Evolutionary conservation across 2,797 vertebrate species (phyloP).

Genomic region (Parotocinclus haroldoi): DNA sequence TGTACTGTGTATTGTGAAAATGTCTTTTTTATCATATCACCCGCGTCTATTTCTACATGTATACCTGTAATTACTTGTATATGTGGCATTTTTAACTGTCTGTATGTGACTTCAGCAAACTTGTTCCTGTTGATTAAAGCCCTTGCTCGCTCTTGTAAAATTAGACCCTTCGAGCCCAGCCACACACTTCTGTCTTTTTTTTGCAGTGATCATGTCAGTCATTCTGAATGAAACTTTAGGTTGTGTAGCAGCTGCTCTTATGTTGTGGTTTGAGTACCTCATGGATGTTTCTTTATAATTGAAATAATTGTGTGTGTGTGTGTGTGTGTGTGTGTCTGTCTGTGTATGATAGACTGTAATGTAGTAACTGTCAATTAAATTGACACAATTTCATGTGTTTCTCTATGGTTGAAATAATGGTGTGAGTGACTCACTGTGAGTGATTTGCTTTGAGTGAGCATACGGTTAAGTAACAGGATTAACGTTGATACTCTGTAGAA

Average conservation of each 20-base stretch:
- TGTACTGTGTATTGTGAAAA: too few species aligned
- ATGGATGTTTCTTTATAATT: too few species aligned
- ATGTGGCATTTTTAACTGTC: conserved; percentile 4
- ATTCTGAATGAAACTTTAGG: too few species aligned
- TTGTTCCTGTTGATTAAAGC: conserved; percentile 11
- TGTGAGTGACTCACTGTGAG: too few species aligned
- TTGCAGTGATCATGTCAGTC: neutral
- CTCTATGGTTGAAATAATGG: conserved; percentile 19
- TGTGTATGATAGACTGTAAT: neutral
- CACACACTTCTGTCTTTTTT: neutral
- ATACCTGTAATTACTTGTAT: too few species aligned
- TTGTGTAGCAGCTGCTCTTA: neutral
- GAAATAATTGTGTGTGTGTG: conserved; percentile 20
- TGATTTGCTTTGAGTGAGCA: conserved; percentile 21
- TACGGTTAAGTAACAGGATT: conserved; percentile 34
- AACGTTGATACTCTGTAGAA: conserved; percentile 32
- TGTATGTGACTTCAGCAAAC: neutral
- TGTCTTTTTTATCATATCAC: too few species aligned
- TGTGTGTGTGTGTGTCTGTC: conserved; percentile 4
- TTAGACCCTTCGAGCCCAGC: neutral
- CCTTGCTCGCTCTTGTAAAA: conserved; percentile 17
- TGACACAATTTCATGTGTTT: conserved; percentile 10
- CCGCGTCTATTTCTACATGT: too few species aligned
- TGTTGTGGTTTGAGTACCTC: neutral
- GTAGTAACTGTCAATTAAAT: neutral